phyloP scores from a whole-genome alignment of 2,888 invertebrate species.

The Barypeithes pellucidus region DNA sequence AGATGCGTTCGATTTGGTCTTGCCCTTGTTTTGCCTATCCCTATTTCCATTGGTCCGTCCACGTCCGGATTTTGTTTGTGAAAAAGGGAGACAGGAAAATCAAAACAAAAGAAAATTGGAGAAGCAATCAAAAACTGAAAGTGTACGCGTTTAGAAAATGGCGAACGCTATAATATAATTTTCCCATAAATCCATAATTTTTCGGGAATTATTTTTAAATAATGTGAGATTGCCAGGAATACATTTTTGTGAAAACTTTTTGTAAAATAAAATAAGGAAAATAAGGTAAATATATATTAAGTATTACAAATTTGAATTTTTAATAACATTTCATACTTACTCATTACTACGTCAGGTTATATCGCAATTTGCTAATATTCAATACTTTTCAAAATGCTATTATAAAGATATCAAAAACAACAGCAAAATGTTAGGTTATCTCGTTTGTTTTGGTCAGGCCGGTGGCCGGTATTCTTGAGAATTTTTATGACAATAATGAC shows the following conservation, averaged over 20 bases:
- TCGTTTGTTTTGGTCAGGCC: slow-evolving; percentile 38
- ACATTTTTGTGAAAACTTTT: slow-evolving; percentile 1
- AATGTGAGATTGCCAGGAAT: neutral
- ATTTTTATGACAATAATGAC: slow-evolving; percentile 40
- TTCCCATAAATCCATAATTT: slow-evolving; percentile 14
- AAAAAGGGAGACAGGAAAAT: slow-evolving; percentile 42
- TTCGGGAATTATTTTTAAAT: slow-evolving; percentile 4
- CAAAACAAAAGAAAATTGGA: slow-evolving; percentile 42
- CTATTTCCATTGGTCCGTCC: slow-evolving; percentile 20
- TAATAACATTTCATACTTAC: neutral
- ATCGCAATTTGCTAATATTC: neutral
- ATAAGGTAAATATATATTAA: slow-evolving; percentile 26
- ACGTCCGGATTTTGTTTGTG: slow-evolving; percentile 30
- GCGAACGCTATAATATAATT: slow-evolving; percentile 29
- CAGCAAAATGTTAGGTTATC: slow-evolving; percentile 27
- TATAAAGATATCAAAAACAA: neutral
- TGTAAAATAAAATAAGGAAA: slow-evolving; percentile 5
- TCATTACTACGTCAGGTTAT: neutral
- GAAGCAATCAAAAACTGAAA: slow-evolving; percentile 7
- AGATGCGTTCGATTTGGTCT: slow-evolving; percentile 25
- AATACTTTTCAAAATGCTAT: neutral
- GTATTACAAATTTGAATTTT: neutral
- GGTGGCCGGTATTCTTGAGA: slow-evolving; percentile 36
- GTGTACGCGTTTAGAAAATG: slow-evolving; percentile 43
- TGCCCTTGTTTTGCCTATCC: slow-evolving; percentile 26